A percentile compares a stretch with the other conserved stretches of the same genome.
phyloP scores from a whole-genome alignment of 2,888 invertebrate species.

The Hypsopygia costalis region DNA sequence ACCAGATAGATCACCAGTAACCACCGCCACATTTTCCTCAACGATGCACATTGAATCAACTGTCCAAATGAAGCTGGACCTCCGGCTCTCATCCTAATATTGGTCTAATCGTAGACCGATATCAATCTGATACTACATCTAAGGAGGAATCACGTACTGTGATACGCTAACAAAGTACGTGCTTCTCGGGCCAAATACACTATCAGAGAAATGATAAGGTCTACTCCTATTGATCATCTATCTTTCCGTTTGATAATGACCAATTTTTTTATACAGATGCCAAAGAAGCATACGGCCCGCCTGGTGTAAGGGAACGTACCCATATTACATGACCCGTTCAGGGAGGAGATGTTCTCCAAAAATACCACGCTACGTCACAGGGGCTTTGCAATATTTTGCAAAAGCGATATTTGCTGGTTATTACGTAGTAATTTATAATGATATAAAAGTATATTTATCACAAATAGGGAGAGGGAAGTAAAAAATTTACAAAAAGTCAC shows the following conservation, averaged over 20 bases:
- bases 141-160: constrained; percentile 1
- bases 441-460: too few species aligned
- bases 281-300: neutral
- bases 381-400: too few species aligned
- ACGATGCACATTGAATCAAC: constrained; percentile 11
- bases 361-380: too few species aligned
- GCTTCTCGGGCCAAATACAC: neutral
- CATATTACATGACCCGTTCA: too few species aligned
- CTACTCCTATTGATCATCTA: neutral
- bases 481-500: too few species aligned
- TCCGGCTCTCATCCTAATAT: constrained; percentile 1
- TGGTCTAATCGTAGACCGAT: neutral
- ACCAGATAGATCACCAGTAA: constrained; percentile 22
- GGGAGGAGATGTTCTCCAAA: too few species aligned
- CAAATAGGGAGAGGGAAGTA: too few species aligned
- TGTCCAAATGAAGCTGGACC: neutral
- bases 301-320: too few species aligned
- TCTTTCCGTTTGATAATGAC: constrained; percentile 4
- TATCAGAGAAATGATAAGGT: neutral
- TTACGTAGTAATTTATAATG: too few species aligned
- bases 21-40: constrained; percentile 29
- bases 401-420: too few species aligned
- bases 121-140: constrained; percentile 1
- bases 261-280: constrained; percentile 2
- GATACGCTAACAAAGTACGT: neutral